These are phyloP conservation scores for Asobara japonica DNA, from an alignment of 1,140 invertebrate genomes.

Conservation along the genomic window DNA sequence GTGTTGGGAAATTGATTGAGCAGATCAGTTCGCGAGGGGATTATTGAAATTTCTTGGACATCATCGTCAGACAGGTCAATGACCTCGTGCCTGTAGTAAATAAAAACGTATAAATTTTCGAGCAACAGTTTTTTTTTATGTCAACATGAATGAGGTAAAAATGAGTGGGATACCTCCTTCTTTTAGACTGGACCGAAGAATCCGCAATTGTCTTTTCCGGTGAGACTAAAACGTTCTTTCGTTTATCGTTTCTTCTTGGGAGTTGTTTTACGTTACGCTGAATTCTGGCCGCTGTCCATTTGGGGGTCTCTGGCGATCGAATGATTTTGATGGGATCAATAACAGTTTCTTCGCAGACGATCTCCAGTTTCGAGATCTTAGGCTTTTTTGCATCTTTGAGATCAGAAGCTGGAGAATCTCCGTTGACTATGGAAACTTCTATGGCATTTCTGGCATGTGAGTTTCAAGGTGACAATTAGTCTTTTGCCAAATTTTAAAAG, in stretches of 20 bases:
- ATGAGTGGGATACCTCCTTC: no score
- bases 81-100: no score
- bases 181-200: background rate
- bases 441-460: slow-evolving; percentile 22
- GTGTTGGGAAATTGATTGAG: slow-evolving; percentile 60
- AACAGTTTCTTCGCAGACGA: slow-evolving; percentile 59
- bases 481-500: no score
- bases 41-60: slow-evolving; percentile 54
- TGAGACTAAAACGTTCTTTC: background rate
- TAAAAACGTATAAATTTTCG: no score
- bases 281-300: slow-evolving; percentile 57
- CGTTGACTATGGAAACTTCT: background rate
- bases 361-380: slow-evolving; percentile 48
- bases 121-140: no score
- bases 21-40: slow-evolving; percentile 55
- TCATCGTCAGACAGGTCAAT: slow-evolving; percentile 62
- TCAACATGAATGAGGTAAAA: no score
- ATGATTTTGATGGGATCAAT: slow-evolving; percentile 52
- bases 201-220: slow-evolving; percentile 1
- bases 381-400: slow-evolving; percentile 32
- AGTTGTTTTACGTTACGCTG: slow-evolving; percentile 60
- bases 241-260: slow-evolving; percentile 56
- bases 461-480: no score
- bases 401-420: slow-evolving; percentile 10
- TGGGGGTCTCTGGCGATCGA: background rate